Base-by-base conservation (phyloP, 2,888 invertebrate genomes). In the Tipula helvola region DNA sequence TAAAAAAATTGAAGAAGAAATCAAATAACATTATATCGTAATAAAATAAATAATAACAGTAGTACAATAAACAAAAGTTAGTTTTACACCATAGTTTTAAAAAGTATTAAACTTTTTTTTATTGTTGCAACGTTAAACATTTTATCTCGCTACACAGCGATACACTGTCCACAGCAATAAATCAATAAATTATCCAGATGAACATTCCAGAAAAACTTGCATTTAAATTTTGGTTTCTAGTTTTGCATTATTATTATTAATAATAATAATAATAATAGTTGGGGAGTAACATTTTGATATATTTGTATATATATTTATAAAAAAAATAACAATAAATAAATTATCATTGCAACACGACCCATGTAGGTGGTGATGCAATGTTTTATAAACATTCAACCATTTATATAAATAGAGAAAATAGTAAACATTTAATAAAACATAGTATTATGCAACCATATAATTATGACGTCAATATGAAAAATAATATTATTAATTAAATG, bases 141-240 rank as follows among this genome's bases (percentile, higher is more conserved):
- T 71, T 71, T 71, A 88, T 88, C 4, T 28, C 88, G 89, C 89
- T 89, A 89, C 89, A 88, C 88, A 88, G 88, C 88, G 87, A 88
- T 88, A 89, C 89, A 89, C 89, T 89, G 89, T 89, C 89, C 89
- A 89, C 89, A 89, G 89, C 89, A 89, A 89, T 39, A 41, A 87
- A 83, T 84, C 36, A 84, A 39, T 84, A 84, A 84, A 39, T 39
- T 84, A 84, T 39, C 5, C 39, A 5, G 41, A 84, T 39, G 39
- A 83, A 71, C 16, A 18, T 28, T 41, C 36, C 13, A 83, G 41
- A 5, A 84, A 39, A 39, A n/a, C 7, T 39, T 39, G 12, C 12
- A 83, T 83, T 1, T 28, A 28, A 83, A 28, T 10, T 83, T 36
- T 71, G 39, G 16, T 44, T 57, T 57, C 18, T 5, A 57, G 52